Evolutionary conservation across 2,113 vertebrate species (phyloP).

Genomic region (Narcine bancroftii): DNA sequence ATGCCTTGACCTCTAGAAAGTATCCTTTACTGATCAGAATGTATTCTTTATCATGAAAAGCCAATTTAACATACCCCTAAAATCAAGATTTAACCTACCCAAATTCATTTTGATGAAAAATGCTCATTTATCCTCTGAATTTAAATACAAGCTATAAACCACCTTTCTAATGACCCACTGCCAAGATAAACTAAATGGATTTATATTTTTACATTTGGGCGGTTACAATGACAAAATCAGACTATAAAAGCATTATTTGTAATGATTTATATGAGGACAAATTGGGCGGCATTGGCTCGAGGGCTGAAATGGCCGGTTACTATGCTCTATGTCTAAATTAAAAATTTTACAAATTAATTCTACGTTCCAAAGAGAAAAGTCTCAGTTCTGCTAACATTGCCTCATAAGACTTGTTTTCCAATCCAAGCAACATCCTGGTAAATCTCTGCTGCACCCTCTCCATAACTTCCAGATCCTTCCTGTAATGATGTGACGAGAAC

Average conservation of each 20-base stretch:
- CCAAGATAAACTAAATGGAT: not conserved
- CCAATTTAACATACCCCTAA: not conserved
- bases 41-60: not conserved
- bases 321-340: too few relatives aligned
- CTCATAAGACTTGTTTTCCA: too few relatives aligned
- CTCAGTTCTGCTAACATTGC: too few relatives aligned
- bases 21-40: not conserved
- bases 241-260: not conserved
- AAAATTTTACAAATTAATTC: too few relatives aligned
- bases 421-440: too few relatives aligned
- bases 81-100: not conserved
- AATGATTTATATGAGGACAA: too few relatives aligned
- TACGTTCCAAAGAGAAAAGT: too few relatives aligned
- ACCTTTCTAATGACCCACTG: not conserved
- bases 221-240: not conserved
- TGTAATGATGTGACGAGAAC: too few relatives aligned
- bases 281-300: too few relatives aligned
- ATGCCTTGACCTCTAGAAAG: not conserved
- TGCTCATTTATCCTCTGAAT: not conserved
- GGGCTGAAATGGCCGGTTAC: too few relatives aligned
- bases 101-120: conserved; percentile 6
- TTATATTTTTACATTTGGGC: not conserved
- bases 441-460: too few relatives aligned
- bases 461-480: too few relatives aligned
- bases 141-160: not conserved